Evolutionary conservation across 2,113 vertebrate genomes (phyloP).

Genomic region (Corythornis cristatus): DNA sequence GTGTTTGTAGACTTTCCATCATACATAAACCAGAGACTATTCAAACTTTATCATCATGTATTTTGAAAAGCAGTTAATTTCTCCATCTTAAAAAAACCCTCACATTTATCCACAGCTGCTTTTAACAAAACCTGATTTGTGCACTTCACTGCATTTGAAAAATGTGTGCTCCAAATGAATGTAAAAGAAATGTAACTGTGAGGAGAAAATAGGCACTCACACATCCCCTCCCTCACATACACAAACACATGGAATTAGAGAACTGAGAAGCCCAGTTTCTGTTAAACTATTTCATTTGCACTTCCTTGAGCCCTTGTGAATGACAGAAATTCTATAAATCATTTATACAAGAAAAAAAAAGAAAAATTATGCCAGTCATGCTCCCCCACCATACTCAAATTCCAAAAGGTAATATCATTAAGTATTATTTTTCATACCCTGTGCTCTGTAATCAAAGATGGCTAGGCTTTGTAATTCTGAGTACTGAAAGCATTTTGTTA

Average conservation of each 20-base stretch:
- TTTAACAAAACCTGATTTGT: conserved; percentile 11
- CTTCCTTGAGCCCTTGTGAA: not conserved
- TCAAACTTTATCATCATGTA: not conserved
- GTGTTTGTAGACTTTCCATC: not conserved
- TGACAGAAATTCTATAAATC: not conserved
- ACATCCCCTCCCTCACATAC: not conserved
- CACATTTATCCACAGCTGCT: conserved; percentile 13
- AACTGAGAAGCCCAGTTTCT: not conserved
- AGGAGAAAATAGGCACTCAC: not conserved
- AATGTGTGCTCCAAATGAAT: not conserved
- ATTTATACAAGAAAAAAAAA: not conserved
- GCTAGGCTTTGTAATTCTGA: not conserved
- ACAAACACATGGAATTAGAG: not conserved
- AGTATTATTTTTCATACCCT: not conserved
- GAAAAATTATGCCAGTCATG: not conserved
- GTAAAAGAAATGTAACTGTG: conserved; percentile 8
- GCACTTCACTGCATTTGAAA: conserved; percentile 16
- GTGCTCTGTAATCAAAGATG: not conserved
- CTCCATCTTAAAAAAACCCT: not conserved
- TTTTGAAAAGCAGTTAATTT: not conserved
- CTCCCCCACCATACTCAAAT: not conserved
- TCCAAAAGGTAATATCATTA: not conserved
- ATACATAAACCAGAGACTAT: not conserved
- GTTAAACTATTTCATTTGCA: not conserved
- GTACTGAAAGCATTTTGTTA: not conserved